Conservation (phyloP, 2,113 vertebrate genomes). For the Grantiella picta region DNA sequence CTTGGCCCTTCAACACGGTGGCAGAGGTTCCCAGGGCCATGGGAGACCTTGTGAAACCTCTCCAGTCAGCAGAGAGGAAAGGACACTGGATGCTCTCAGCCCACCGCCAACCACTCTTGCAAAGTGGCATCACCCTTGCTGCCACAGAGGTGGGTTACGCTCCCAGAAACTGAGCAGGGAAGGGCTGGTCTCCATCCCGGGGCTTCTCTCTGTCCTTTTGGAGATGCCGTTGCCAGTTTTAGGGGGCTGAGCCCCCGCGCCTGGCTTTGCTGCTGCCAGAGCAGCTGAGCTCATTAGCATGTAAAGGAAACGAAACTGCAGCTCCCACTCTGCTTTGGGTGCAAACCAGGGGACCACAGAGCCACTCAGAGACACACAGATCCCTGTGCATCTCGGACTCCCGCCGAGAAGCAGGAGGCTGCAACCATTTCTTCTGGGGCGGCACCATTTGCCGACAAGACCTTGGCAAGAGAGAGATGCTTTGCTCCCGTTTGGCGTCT, state of each 20-base stretch:
- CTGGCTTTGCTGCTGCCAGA: neutral
- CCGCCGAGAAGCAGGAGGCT: neutral
- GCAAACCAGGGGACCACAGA: neutral
- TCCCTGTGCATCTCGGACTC: neutral
- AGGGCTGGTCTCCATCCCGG: neutral
- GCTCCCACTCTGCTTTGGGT: neutral
- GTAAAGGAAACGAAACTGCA: neutral
- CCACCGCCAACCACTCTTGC: accelerated
- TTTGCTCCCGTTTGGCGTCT: neutral
- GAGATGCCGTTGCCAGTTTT: neutral
- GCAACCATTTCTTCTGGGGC: neutral
- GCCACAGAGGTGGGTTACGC: neutral
- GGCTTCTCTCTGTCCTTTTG: neutral
- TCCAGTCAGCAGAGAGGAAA: neutral
- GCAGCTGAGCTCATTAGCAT: conserved; percentile 5
- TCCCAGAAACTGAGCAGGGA: neutral
- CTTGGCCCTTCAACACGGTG: neutral
- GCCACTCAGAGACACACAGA: neutral
- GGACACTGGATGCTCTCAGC: neutral
- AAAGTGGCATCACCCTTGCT: neutral
- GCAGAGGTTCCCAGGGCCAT: neutral
- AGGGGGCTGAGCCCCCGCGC: neutral
- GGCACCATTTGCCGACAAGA: neutral
- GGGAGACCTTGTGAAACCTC: neutral
- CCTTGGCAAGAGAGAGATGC: neutral